A percentile compares a stretch with the other conserved stretches of the same genome.
Evolutionary conservation across 2,113 vertebrate genomes (phyloP).

Genomic region (Calyptomena viridis): DNA sequence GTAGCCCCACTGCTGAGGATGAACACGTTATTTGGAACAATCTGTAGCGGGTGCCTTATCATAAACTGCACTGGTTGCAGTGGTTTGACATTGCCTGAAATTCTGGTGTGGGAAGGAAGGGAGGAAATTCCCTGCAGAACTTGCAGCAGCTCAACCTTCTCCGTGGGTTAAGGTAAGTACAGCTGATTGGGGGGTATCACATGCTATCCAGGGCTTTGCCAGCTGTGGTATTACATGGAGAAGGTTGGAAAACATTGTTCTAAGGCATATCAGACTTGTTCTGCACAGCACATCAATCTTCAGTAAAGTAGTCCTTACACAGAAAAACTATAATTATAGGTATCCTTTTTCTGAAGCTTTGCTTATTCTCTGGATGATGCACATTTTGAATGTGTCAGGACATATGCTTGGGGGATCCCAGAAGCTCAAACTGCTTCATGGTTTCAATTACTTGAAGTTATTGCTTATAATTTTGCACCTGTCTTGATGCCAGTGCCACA

Average conservation of each 20-base stretch:
- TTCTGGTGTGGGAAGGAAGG: neutral
- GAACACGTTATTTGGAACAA: fast-evolving
- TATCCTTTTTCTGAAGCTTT: neutral
- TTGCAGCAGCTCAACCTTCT: neutral
- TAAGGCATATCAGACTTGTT: neutral
- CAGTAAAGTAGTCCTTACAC: neutral
- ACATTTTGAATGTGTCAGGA: neutral
- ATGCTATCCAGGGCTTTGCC: neutral
- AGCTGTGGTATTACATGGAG: neutral
- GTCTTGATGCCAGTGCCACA: conserved; percentile 1
- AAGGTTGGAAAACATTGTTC: neutral
- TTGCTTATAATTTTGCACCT: conserved; percentile 37
- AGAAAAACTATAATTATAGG: neutral
- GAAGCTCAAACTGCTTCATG: conserved; percentile 18
- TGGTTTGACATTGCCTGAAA: neutral
- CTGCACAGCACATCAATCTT: neutral
- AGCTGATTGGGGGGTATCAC: neutral
- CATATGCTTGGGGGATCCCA: conserved; percentile 46
- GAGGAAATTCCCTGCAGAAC: neutral
- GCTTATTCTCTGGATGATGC: neutral
- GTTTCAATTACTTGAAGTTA: neutral
- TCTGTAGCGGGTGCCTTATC: neutral
- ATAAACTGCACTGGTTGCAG: neutral
- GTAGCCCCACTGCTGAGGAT: neutral
- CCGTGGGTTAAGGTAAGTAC: neutral